Evolutionary conservation across 2,888 invertebrate genomes (phyloP).

Genomic region (Strigamia crassipes): DNA sequence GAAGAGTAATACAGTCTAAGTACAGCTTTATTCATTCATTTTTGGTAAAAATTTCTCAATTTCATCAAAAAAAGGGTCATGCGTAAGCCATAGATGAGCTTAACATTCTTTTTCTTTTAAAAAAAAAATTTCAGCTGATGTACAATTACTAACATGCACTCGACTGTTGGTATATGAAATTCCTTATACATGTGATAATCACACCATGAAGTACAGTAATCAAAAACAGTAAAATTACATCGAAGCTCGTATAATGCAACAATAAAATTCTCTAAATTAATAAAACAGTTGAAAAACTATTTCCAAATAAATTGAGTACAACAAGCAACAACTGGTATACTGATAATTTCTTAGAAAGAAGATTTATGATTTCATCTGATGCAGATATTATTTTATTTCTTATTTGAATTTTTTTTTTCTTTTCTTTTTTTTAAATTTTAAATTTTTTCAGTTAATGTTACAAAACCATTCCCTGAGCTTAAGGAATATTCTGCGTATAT

Average conservation of each 20-base stretch:
- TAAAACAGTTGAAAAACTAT: background rate
- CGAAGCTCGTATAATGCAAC: background rate
- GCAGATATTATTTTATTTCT: background rate
- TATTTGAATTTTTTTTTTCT: background rate
- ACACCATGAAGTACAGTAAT: background rate
- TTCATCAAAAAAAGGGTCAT: too few species aligned
- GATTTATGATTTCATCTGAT: slow-evolving; percentile 6
- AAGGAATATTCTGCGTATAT: background rate
- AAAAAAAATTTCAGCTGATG: too few species aligned
- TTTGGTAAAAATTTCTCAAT: too few species aligned
- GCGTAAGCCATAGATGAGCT: too few species aligned
- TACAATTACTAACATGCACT: too few species aligned
- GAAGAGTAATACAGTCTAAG: background rate
- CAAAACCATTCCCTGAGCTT: slow-evolving; percentile 1
- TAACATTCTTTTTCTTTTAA: too few species aligned
- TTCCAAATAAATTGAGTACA: background rate
- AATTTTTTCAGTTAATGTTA: background rate
- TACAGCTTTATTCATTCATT: background rate
- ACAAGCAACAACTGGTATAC: background rate
- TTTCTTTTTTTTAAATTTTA: too few species aligned
- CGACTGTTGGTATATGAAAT: too few species aligned
- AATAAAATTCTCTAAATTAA: background rate
- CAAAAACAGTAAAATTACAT: background rate
- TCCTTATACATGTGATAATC: background rate
- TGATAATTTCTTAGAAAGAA: slow-evolving; percentile 1